Conservation (phyloP, 1,140 invertebrate species). For the Leptinotarsa undecemlineata region DNA sequence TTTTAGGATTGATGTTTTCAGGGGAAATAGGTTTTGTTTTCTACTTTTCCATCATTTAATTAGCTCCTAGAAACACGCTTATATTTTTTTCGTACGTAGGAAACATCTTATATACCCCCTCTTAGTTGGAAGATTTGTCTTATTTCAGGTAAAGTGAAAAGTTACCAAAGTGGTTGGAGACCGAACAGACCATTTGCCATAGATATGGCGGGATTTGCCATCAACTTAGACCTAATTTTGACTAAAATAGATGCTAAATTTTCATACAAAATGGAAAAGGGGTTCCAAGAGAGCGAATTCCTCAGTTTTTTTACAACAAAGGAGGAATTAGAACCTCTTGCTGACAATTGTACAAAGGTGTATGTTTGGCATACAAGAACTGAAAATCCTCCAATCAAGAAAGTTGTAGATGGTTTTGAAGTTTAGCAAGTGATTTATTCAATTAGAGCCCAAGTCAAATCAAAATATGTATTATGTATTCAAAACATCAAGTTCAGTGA, state of each 20-base stretch:
- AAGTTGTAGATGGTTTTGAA: constrained; percentile 77
- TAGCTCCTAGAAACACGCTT: no score
- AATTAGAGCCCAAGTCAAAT: no score
- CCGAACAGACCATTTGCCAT: constrained; percentile 90
- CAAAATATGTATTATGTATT: no score
- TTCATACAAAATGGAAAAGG: constrained; percentile 79
- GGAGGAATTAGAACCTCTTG: constrained; percentile 84
- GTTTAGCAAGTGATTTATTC: constrained; percentile 58
- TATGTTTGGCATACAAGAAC: constrained; percentile 98
- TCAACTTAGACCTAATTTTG: constrained; percentile 82
- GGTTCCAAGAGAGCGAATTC: constrained; percentile 92
- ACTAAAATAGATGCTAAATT: constrained; percentile 79
- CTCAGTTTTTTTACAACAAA: constrained; percentile 77
- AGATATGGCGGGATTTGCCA: constrained; percentile 98
- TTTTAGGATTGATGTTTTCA: no score
- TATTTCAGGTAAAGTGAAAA: constrained; percentile 67
- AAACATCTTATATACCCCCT: no score
- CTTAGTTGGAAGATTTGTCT: not conserved
- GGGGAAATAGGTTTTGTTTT: no score
- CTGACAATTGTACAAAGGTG: constrained; percentile 88
- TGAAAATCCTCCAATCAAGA: constrained; percentile 75
- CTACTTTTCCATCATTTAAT: no score
- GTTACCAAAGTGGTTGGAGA: constrained; percentile 85
- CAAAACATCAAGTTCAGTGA: not conserved
- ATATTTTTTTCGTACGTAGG: no score